A percentile compares a stretch with the other conserved stretches of the same genome.
phyloP scores from a whole-genome alignment of 2,113 vertebrate genomes.

The Ptychochromis oligacanthus region DNA sequence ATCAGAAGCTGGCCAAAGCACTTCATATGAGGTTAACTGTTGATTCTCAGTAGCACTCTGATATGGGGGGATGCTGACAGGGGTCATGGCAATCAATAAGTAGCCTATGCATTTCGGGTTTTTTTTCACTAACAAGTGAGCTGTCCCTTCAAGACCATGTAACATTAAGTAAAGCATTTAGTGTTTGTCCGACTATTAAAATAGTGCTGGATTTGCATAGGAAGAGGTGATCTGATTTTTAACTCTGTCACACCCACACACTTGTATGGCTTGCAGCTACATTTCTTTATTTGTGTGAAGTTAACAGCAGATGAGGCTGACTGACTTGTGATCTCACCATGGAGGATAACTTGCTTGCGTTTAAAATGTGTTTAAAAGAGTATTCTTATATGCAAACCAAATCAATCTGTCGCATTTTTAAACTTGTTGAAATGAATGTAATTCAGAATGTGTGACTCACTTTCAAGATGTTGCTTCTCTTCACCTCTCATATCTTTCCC shows the following conservation, averaged over 20 bases:
- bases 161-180: slow-evolving; percentile 48
- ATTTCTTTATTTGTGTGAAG: slow-evolving; percentile 39
- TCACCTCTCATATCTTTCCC: slow-evolving; percentile 39
- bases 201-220: slow-evolving; percentile 52
- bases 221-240: slow-evolving; percentile 37
- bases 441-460: slow-evolving; percentile 58
- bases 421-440: slow-evolving; percentile 72
- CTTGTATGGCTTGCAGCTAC: slow-evolving; percentile 20
- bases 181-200: slow-evolving; percentile 29
- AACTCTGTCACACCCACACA: slow-evolving; percentile 22
- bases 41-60: slow-evolving; percentile 68
- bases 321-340: slow-evolving; percentile 29
- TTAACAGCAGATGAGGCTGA: slow-evolving; percentile 22
- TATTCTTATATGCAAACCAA: slow-evolving; percentile 70
- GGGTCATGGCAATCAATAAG: slow-evolving; percentile 65
- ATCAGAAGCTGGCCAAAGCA: slow-evolving; percentile 68
- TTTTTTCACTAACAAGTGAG: slow-evolving; percentile 28
- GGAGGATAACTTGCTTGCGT: slow-evolving; percentile 13
- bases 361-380: slow-evolving; percentile 34
- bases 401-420: slow-evolving; percentile 38
- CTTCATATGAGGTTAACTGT: slow-evolving; percentile 57
- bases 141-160: slow-evolving; percentile 34
- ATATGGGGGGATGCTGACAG: slow-evolving; percentile 31
- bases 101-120: slow-evolving; percentile 65
- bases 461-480: slow-evolving; percentile 55